Evolutionary conservation across 1,140 invertebrate species (phyloP).

Genomic region (Leptonema lineaticorne): DNA sequence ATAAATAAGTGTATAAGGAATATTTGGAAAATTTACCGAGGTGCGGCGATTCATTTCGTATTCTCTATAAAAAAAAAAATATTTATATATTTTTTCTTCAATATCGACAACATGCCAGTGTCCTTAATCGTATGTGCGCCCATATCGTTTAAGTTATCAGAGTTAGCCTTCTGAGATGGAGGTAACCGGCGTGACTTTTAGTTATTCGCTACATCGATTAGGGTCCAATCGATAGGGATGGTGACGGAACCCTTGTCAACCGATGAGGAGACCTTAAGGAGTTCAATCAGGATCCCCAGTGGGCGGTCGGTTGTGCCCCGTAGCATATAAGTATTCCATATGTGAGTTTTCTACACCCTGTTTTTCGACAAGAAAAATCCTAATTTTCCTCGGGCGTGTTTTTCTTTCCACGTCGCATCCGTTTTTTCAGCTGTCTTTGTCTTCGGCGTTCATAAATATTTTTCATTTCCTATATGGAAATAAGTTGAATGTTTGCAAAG

Average conservation of each 20-base stretch:
- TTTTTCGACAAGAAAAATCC: not conserved
- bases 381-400: conserved; percentile 14
- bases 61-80: too few relatives aligned
- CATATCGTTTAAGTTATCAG: not conserved
- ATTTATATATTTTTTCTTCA: too few relatives aligned
- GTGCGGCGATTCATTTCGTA: too few relatives aligned
- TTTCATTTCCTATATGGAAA: conserved; percentile 29
- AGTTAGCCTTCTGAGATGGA: not conserved
- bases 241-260: conserved; percentile 20
- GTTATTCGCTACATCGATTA: conserved; percentile 23
- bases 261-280: conserved; percentile 14
- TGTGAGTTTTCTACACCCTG: too few relatives aligned
- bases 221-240: conserved; percentile 13
- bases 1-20: too few relatives aligned
- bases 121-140: not conserved
- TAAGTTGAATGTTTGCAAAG: conserved; percentile 14
- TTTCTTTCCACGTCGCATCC: not conserved
- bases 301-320: not conserved
- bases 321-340: too few relatives aligned
- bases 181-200: conserved; percentile 14
- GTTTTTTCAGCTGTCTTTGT: not conserved
- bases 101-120: too few relatives aligned
- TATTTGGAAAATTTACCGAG: too few relatives aligned
- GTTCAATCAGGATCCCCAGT: conserved; percentile 8
- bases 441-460: conserved; percentile 17